Conservation (phyloP, 2,113 vertebrate species). For the Trachemys scripta region DNA sequence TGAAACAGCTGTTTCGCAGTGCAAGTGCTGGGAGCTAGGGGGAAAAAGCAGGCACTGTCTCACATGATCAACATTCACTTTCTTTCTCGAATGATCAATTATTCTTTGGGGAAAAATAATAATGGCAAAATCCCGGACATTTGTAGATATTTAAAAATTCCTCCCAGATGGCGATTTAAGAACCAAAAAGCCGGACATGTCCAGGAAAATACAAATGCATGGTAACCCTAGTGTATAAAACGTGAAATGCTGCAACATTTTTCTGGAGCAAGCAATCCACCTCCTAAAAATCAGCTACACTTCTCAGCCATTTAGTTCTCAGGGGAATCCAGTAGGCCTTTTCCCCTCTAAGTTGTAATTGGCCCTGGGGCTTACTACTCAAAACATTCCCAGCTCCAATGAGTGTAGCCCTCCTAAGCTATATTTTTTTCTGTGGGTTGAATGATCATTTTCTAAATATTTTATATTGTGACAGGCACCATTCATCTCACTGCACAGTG, state of each 20-base stretch:
- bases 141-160: too few relatives aligned
- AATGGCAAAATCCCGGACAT: too few relatives aligned
- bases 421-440: rapidly evolving
- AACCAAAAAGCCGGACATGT: too few relatives aligned
- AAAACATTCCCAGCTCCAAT: rapidly evolving
- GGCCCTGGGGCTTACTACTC: not conserved
- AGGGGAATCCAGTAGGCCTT: not conserved
- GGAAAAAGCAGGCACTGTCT: too few relatives aligned
- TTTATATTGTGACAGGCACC: not conserved
- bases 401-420: rapidly evolving
- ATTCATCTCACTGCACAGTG: not conserved
- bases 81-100: too few relatives aligned
- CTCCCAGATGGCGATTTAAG: too few relatives aligned
- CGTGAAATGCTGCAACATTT: rapidly evolving
- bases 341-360: not conserved
- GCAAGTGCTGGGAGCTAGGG: too few relatives aligned
- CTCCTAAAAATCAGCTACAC: not conserved
- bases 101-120: too few relatives aligned
- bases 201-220: too few relatives aligned
- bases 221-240: too few relatives aligned
- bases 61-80: too few relatives aligned
- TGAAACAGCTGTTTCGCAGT: too few relatives aligned
- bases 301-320: not conserved
- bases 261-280: not conserved
- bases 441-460: not conserved